These are phyloP conservation scores for Stomorhina lunata DNA, from an alignment of 2,888 invertebrate species.

Conservation along the genomic window DNA sequence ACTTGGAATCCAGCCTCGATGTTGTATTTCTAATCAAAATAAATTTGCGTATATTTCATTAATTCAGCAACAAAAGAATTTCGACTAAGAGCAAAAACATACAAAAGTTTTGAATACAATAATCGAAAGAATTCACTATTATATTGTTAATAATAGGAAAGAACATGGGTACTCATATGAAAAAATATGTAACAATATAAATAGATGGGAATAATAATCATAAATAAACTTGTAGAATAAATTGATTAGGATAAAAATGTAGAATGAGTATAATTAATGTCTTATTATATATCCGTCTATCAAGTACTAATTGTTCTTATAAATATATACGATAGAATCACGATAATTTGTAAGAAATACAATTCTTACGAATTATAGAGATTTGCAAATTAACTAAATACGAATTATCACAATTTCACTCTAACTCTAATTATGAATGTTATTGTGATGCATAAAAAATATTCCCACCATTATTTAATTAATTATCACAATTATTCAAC, in stretches of 20 bases:
- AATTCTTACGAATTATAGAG: too few relatives aligned
- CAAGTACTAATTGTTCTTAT: too few relatives aligned
- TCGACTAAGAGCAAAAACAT: not conserved
- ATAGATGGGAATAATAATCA: not conserved
- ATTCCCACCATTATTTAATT: conserved; percentile 62
- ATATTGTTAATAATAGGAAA: too few relatives aligned
- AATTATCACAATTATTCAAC: conserved; percentile 57
- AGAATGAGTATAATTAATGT: too few relatives aligned
- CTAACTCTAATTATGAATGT: too few relatives aligned
- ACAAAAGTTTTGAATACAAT: not conserved
- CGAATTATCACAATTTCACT: too few relatives aligned
- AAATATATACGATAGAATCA: too few relatives aligned
- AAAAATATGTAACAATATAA: not conserved
- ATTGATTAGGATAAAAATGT: conserved; percentile 28
- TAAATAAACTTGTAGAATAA: conserved; percentile 17
- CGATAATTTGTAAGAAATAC: too few relatives aligned
- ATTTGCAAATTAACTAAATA: too few relatives aligned
- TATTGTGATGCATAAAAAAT: not conserved
- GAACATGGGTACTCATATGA: not conserved
- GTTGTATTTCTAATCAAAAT: conserved; percentile 25
- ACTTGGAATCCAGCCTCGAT: not conserved
- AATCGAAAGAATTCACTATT: not conserved
- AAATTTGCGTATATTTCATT: conserved; percentile 41
- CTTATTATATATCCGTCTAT: too few relatives aligned
- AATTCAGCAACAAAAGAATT: conserved; percentile 37